A percentile compares a stretch with the other conserved stretches of the same genome.
phyloP scores from a whole-genome alignment of 2,797 vertebrate species.

The Syndactyla subalaris region DNA sequence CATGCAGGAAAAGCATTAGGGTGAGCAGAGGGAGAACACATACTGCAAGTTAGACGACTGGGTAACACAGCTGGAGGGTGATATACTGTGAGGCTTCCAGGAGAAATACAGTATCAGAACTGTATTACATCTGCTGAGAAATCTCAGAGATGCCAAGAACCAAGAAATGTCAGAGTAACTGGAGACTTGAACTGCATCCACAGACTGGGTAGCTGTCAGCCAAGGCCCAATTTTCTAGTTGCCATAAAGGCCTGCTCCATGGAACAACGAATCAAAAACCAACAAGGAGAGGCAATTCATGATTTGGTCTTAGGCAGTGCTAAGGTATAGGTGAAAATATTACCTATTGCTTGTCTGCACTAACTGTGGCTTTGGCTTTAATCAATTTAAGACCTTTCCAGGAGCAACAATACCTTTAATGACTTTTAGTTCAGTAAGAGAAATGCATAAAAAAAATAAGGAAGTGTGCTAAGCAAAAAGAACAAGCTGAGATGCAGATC shows the following conservation, averaged over 20 bases:
- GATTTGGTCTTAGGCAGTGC: neutral
- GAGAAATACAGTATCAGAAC: slow-evolving; percentile 5
- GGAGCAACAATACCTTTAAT: neutral
- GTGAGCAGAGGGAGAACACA: neutral
- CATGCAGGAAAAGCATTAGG: neutral
- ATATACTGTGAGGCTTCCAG: neutral
- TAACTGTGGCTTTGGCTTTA: neutral
- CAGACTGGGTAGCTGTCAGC: neutral
- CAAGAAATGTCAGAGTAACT: slow-evolving; percentile 7
- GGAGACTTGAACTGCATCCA: neutral
- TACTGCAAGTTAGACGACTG: neutral
- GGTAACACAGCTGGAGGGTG: neutral
- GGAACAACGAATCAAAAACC: neutral
- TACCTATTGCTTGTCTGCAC: neutral
- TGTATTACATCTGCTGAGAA: neutral
- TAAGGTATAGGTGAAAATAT: neutral
- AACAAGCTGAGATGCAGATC: neutral
- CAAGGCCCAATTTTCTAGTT: neutral
- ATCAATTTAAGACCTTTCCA: neutral
- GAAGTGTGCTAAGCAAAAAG: neutral
- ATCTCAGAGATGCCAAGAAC: neutral
- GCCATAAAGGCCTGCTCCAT: neutral
- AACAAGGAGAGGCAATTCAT: neutral
- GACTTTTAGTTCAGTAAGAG: neutral
- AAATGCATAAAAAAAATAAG: neutral